Conservation (phyloP, 92 coral and sea anemone genomes). For the Porites rus region DNA sequence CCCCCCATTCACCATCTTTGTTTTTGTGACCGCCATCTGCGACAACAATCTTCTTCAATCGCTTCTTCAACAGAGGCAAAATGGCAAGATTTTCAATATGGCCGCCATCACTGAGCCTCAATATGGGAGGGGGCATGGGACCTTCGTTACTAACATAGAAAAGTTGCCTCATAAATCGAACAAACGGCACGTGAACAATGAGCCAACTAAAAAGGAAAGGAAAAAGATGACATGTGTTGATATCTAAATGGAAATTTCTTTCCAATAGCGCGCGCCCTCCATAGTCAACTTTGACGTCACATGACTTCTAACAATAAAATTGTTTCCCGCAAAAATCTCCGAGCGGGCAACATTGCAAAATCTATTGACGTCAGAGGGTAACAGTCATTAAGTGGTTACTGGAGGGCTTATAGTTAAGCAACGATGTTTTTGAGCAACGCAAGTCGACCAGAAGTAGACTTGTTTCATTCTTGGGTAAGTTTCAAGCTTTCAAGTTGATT, state of each 20-base stretch:
- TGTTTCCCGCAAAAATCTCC: too few species aligned
- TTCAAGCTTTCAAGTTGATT: too few species aligned
- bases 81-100: slow-evolving; percentile 84
- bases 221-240: not conserved
- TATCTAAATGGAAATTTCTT: too few species aligned
- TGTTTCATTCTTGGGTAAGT: too few species aligned
- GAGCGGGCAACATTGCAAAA: too few species aligned
- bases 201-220: slow-evolving; percentile 57
- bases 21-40: slow-evolving; percentile 69
- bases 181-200: slow-evolving; percentile 60
- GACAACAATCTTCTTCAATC: slow-evolving; percentile 67
- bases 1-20: slow-evolving; percentile 52
- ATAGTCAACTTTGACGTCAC: too few species aligned
- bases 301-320: too few species aligned
- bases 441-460: too few species aligned
- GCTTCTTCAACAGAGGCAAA: slow-evolving; percentile 72
- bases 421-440: too few species aligned
- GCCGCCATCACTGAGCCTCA: slow-evolving; percentile 84
- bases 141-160: slow-evolving; percentile 59
- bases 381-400: too few species aligned
- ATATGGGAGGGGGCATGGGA: slow-evolving; percentile 69
- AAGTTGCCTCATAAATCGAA: slow-evolving; percentile 75
- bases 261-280: not conserved
- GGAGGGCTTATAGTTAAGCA: too few species aligned
- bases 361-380: too few species aligned